Percentiles rank a stretch among this genome's conserved stretches.
phyloP scores from a whole-genome alignment of 2,113 vertebrate species.

The Ictalurus furcatus region DNA sequence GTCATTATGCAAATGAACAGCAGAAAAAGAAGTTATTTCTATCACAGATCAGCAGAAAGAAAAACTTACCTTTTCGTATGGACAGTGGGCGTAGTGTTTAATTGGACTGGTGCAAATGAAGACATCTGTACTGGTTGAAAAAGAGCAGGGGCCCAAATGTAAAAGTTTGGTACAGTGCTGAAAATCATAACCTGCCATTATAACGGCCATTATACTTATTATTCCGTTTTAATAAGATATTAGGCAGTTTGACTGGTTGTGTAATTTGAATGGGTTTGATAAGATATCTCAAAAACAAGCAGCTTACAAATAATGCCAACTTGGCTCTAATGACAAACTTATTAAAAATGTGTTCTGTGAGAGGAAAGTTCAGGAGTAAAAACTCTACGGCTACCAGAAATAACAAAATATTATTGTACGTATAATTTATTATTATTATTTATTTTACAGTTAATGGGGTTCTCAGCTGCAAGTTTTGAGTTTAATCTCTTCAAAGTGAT shows the following conservation, averaged over 20 bases:
- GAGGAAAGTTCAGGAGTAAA: neutral
- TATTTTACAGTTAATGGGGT: neutral
- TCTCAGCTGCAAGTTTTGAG: neutral
- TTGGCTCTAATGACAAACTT: neutral
- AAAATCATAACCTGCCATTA: neutral
- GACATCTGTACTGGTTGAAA: constrained; percentile 84
- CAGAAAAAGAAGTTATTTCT: neutral
- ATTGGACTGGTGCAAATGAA: constrained; percentile 97
- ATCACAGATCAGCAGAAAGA: neutral
- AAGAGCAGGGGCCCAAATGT: neutral
- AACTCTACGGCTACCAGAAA: neutral
- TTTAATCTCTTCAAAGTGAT: neutral
- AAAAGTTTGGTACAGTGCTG: too few relatives aligned
- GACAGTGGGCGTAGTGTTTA: constrained; percentile 86
- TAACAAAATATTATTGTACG: neutral
- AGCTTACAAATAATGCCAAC: neutral
- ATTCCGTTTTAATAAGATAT: neutral
- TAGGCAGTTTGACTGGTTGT: neutral
- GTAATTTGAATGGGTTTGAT: neutral
- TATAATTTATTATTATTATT: neutral
- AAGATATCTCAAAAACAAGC: neutral
- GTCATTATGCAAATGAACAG: neutral
- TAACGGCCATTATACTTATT: neutral
- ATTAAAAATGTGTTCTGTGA: neutral
- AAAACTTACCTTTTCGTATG: constrained; percentile 89